phyloP scores from a whole-genome alignment of 2,797 vertebrate species.

The Pangasius mekongensis region DNA sequence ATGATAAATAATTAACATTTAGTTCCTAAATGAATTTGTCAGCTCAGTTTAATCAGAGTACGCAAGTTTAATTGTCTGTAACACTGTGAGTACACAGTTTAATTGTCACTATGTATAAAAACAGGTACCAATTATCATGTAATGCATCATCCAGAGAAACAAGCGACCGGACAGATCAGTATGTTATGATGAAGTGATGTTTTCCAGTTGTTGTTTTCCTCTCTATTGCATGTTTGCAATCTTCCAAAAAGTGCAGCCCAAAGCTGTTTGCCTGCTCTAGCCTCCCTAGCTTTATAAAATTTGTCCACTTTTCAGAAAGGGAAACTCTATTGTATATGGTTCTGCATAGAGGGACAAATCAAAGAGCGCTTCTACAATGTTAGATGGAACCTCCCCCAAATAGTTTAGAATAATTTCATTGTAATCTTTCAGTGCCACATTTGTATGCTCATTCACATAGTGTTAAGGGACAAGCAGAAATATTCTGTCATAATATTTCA shows the following conservation, averaged over 20 bases:
- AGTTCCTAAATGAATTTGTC: neutral
- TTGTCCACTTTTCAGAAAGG: neutral
- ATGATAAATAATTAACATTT: neutral
- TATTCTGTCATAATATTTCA: constrained; percentile 53
- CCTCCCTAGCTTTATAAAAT: too few relatives aligned
- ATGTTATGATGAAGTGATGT: too few relatives aligned
- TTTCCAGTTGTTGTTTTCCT: too few relatives aligned
- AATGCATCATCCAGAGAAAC: too few relatives aligned
- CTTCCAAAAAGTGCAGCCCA: too few relatives aligned
- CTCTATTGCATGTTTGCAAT: too few relatives aligned
- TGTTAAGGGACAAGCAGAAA: constrained; percentile 54
- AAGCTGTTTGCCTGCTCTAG: too few relatives aligned
- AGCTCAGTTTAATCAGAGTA: neutral
- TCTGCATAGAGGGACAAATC: neutral
- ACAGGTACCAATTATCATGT: neutral
- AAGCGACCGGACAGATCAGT: too few relatives aligned
- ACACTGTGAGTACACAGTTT: neutral
- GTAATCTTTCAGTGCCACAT: neutral
- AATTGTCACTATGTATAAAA: neutral
- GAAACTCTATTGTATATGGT: neutral
- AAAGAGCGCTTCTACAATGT: neutral
- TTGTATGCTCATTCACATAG: constrained; percentile 61
- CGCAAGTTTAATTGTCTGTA: neutral
- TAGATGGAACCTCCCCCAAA: neutral
- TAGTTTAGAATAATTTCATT: neutral